Conservation (phyloP, 2,797 vertebrate genomes). For the Limnodromus scolopaceus region DNA sequence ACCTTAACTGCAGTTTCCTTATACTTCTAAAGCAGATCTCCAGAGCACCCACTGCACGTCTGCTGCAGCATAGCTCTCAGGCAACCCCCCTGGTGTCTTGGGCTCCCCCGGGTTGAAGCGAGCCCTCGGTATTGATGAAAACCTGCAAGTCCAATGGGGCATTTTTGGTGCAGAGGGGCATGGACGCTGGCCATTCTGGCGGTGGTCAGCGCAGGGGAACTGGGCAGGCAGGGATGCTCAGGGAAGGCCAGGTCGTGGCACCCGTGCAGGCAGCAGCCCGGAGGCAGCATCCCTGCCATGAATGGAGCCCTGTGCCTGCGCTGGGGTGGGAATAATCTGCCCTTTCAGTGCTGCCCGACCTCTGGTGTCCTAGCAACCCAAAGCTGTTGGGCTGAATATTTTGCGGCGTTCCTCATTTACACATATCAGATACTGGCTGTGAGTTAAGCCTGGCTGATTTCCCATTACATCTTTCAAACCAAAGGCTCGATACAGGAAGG, state of each 20-base stretch:
- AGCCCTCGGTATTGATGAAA: not conserved
- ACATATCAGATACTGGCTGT: slow-evolving; percentile 59
- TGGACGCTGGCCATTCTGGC: accelerated
- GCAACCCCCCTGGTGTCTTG: accelerated
- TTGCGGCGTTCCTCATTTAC: slow-evolving; percentile 52
- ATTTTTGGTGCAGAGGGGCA: not conserved
- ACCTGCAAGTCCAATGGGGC: not conserved
- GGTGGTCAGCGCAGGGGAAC: accelerated
- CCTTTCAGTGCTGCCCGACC: slow-evolving; percentile 66
- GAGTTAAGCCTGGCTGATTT: slow-evolving; percentile 56
- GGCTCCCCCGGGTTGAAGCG: not conserved
- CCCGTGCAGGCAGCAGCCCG: not conserved
- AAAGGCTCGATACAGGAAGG: slow-evolving; percentile 13
- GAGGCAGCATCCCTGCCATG: not conserved
- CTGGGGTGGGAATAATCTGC: slow-evolving; percentile 71
- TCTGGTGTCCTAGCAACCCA: slow-evolving; percentile 76
- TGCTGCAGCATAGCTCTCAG: not conserved
- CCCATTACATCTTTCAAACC: slow-evolving; percentile 10
- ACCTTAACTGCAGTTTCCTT: not conserved
- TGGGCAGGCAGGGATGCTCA: not conserved
- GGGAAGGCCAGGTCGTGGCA: not conserved
- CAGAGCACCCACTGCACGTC: not conserved
- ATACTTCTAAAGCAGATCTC: not conserved
- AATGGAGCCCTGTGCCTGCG: slow-evolving; percentile 25
- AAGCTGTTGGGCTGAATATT: slow-evolving; percentile 53